Evolutionary conservation across 2,797 vertebrate species (phyloP).

Genomic region (Dermochelys coriacea): DNA sequence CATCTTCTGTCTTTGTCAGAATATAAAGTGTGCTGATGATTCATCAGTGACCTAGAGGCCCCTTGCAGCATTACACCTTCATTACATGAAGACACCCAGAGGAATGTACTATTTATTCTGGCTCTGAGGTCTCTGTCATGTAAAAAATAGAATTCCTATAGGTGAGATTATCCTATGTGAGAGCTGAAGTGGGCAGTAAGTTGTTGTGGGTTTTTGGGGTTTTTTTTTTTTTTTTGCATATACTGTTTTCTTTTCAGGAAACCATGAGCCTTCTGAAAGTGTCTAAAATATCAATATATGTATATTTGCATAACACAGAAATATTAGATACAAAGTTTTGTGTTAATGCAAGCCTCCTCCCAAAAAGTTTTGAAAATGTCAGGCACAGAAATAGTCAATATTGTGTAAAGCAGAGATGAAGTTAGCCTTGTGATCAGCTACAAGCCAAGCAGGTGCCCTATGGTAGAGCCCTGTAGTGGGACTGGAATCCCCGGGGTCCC

Average conservation of each 20-base stretch:
- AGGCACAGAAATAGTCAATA: accelerated
- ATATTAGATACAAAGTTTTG: not conserved
- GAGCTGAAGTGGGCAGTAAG: not conserved
- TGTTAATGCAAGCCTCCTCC: not conserved
- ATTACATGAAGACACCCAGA: not conserved
- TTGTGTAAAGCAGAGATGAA: not conserved
- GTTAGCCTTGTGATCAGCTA: not conserved
- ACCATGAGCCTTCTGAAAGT: not conserved
- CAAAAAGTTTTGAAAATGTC: not conserved
- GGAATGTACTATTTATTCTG: not conserved
- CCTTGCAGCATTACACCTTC: not conserved
- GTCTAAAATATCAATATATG: not conserved
- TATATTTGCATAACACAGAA: not conserved
- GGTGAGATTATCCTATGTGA: not conserved
- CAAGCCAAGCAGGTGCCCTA: not conserved
- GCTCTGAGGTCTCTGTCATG: not conserved
- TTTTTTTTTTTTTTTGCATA: not conserved
- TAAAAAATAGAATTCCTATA: not conserved
- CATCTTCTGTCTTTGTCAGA: not conserved
- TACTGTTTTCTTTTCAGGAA: too few relatives aligned
- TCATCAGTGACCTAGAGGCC: not conserved
- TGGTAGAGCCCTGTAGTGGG: not conserved
- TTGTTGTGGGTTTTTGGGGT: too few relatives aligned
- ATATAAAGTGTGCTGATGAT: not conserved
- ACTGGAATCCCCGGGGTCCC: not conserved